These are phyloP conservation scores for Odontomyia ornata DNA, from an alignment of 2,888 invertebrate genomes.

Conservation along the genomic window DNA sequence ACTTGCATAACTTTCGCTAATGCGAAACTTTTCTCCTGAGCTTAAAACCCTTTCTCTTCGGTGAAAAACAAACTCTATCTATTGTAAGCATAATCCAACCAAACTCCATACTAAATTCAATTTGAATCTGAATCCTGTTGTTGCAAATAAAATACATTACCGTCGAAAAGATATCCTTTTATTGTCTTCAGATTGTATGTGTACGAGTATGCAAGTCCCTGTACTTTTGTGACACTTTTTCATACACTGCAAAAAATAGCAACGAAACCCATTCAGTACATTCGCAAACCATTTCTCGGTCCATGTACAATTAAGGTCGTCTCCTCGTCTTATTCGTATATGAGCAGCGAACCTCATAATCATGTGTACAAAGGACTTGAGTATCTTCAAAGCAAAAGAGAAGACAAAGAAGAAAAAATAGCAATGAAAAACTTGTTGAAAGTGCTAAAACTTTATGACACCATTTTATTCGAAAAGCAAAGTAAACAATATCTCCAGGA, in stretches of 20 bases:
- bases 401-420: not conserved
- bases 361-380: slow-evolving; percentile 29
- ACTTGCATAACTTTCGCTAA: not conserved
- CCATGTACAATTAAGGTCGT: slow-evolving; percentile 23
- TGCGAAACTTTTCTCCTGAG: not conserved
- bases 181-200: not conserved
- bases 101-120: slow-evolving; percentile 1
- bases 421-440: slow-evolving; percentile 24
- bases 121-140: not conserved
- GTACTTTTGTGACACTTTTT: not conserved
- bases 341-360: slow-evolving; percentile 36
- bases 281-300: slow-evolving; percentile 24
- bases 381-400: not conserved
- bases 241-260: slow-evolving; percentile 9
- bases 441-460: slow-evolving; percentile 47
- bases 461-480: slow-evolving; percentile 45
- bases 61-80: not conserved
- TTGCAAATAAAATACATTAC: slow-evolving; percentile 1
- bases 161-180: slow-evolving; percentile 11
- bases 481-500: slow-evolving; percentile 45
- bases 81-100: not conserved
- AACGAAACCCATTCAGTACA: slow-evolving; percentile 4
- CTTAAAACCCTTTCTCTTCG: not conserved
- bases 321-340: not conserved
- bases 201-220: no score